Evolutionary conservation across 2,888 invertebrate genomes (phyloP).

Genomic region (Zygogramma bicolorata): DNA sequence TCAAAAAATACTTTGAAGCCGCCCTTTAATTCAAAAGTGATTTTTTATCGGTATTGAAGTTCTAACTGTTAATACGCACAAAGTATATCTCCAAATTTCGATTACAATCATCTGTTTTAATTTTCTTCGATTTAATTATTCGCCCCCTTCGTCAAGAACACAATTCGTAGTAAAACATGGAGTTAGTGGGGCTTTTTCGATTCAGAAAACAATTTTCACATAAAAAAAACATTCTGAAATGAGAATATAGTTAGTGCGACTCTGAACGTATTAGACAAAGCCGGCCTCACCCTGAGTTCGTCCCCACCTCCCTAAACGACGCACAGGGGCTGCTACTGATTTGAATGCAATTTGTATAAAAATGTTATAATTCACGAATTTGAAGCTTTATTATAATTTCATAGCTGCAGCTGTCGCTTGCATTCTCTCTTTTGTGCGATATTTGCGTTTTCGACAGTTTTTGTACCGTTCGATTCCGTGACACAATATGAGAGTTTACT

Average conservation of each 20-base stretch:
- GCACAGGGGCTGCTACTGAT: constrained; percentile 50
- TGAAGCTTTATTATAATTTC: constrained; percentile 47
- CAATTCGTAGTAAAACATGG: background rate
- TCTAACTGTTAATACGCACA: too few species aligned
- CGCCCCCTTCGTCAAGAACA: background rate
- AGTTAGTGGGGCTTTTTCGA: background rate
- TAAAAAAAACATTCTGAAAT: background rate
- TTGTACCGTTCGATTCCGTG: constrained; percentile 14
- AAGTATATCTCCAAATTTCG: too few species aligned
- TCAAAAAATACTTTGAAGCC: too few species aligned
- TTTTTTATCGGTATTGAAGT: too few species aligned
- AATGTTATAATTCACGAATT: constrained; percentile 54
- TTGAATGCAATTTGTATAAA: constrained; percentile 61
- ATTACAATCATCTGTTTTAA: background rate
- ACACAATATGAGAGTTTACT: too few species aligned
- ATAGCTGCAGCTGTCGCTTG: constrained; percentile 46
- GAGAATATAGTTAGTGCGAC: background rate
- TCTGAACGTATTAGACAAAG: background rate
- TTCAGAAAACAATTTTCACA: background rate
- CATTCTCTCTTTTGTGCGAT: constrained; percentile 16
- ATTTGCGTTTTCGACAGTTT: constrained; percentile 25
- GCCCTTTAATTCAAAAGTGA: too few species aligned
- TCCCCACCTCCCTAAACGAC: constrained; percentile 21
- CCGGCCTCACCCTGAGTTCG: background rate
- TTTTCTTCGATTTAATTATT: background rate